Conservation (phyloP, 2,797 vertebrate genomes). For the Diplodus puntazzo region DNA sequence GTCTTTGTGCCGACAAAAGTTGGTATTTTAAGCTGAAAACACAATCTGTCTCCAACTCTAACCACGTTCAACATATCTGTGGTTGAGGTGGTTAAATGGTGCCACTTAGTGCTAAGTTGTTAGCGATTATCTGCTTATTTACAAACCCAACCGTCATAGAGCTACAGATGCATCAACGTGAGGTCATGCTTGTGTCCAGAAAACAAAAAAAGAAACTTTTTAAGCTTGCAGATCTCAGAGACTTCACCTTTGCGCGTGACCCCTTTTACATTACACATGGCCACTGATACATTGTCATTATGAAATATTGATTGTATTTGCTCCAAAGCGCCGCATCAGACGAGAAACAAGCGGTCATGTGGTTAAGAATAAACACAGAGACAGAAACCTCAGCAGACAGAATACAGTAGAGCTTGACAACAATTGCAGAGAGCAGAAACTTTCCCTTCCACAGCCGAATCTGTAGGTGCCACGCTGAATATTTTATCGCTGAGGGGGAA, state of each 20-base stretch:
- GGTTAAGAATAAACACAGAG: background rate
- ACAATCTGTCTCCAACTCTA: no score
- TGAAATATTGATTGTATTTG: background rate
- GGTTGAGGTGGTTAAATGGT: no score
- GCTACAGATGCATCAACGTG: background rate
- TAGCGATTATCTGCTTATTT: background rate
- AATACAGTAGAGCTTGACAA: background rate
- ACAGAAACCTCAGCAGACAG: background rate
- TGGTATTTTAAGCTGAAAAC: no score
- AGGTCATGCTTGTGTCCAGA: background rate
- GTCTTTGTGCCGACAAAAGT: no score
- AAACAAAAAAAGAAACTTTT: background rate
- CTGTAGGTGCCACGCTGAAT: conserved; percentile 16
- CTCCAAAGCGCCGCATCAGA: background rate
- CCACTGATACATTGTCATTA: background rate
- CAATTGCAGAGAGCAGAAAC: conserved; percentile 6
- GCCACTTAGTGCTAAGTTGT: background rate
- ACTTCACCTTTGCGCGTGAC: background rate
- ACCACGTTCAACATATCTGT: no score
- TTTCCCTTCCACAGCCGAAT: conserved; percentile 10
- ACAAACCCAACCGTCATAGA: background rate
- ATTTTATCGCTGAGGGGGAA: conserved; percentile 23
- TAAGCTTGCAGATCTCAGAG: background rate
- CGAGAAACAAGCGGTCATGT: background rate
- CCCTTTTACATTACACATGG: background rate